A percentile compares a stretch with the other conserved stretches of the same genome.
phyloP scores from a whole-genome alignment of 2,797 vertebrate species.

The Alfaro cultratus region DNA sequence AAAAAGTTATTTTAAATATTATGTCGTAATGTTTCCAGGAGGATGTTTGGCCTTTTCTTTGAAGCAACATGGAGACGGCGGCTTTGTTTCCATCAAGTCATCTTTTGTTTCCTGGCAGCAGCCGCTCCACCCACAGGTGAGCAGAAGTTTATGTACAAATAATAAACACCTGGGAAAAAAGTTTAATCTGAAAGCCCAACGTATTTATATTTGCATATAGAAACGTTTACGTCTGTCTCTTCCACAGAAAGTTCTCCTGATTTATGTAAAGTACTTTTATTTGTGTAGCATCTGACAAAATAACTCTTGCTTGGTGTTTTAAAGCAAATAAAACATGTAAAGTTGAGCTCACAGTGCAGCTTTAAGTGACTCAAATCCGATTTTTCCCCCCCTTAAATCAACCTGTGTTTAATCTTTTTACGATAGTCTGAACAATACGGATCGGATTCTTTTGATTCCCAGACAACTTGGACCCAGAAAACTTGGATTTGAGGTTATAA shows the following conservation, averaged over 20 bases:
- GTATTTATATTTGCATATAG: not conserved
- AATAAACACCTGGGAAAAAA: not conserved
- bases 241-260: not conserved
- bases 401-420: too few species aligned
- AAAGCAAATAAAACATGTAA: not conserved
- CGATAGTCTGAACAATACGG: too few species aligned
- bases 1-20: not conserved
- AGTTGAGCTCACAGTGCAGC: too few species aligned
- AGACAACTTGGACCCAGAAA: too few species aligned
- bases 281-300: not conserved
- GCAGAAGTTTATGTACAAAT: not conserved
- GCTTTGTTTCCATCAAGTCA: slow-evolving; percentile 15
- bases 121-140: slow-evolving; percentile 38
- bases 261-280: not conserved
- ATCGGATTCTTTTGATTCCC: too few species aligned
- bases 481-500: too few species aligned
- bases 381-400: too few species aligned
- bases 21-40: slow-evolving; percentile 55
- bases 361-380: too few species aligned
- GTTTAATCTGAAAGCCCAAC: not conserved
- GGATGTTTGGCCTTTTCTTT: slow-evolving; percentile 54
- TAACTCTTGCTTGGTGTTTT: not conserved
- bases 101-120: slow-evolving; percentile 49
- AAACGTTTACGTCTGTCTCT: not conserved
- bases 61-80: slow-evolving; percentile 46